A percentile compares a stretch with the other conserved stretches of the same genome.
Evolutionary conservation across 2,888 invertebrate species (phyloP).

Genomic region (Epinotia bilunana): DNA sequence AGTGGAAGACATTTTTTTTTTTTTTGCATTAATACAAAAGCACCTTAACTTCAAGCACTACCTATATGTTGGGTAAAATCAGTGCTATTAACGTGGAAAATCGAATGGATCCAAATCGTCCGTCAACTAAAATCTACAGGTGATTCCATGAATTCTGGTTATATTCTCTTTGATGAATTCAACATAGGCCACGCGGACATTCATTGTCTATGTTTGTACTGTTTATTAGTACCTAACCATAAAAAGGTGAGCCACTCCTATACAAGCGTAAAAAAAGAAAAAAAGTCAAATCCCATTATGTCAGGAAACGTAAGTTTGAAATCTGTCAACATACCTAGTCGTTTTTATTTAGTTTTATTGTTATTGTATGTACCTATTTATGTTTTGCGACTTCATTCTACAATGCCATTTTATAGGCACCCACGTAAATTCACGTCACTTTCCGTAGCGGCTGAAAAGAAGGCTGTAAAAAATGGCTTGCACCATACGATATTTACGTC

Average conservation of each 20-base stretch:
- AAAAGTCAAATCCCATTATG: not conserved
- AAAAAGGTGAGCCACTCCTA: not conserved
- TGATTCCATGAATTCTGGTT: no score
- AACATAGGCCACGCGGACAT: no score
- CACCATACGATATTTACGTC: constrained; percentile 84
- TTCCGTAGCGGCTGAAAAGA: constrained; percentile 68
- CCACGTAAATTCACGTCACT: constrained; percentile 73
- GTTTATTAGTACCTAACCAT: no score
- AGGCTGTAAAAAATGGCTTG: constrained; percentile 82
- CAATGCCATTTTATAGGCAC: constrained; percentile 75
- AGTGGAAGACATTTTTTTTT: no score
- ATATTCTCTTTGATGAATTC: no score
- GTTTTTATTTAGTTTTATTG: constrained; percentile 8
- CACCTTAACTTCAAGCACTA: no score
- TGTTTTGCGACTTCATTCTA: constrained; percentile 30
- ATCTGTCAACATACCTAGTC: not conserved
- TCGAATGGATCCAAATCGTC: no score
- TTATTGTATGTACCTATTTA: not conserved
- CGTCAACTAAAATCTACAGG: no score
- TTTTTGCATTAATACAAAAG: no score
- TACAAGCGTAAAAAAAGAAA: not conserved
- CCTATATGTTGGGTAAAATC: no score
- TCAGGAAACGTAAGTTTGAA: not conserved
- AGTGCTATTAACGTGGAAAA: no score
- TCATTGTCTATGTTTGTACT: no score